phyloP scores from a whole-genome alignment of 2,113 vertebrate species.

The Crotalus horridus region DNA sequence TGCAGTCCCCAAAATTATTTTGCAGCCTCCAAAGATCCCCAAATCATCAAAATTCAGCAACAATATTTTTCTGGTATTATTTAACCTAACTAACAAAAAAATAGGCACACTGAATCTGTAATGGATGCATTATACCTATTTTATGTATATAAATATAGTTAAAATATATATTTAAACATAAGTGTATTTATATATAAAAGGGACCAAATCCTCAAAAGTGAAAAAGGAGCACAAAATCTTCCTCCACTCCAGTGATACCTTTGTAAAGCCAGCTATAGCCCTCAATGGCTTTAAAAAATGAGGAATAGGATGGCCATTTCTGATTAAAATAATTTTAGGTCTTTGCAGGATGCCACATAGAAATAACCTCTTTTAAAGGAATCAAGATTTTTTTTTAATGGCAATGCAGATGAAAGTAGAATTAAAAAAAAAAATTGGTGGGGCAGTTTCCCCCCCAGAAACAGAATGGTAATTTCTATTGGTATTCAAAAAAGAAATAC shows the following conservation, averaged over 20 bases:
- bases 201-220: not conserved
- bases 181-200: not conserved
- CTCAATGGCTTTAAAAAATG: not conserved
- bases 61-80: not conserved
- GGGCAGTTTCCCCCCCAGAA: not conserved
- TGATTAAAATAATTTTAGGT: not conserved
- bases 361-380: not conserved
- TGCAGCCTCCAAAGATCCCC: not conserved
- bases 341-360: not conserved
- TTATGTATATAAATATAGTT: not conserved
- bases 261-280: not conserved
- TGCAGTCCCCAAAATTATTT: not conserved
- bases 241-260: not conserved
- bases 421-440: not conserved
- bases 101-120: not conserved
- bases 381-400: not conserved
- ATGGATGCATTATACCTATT: not conserved
- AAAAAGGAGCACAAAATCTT: not conserved
- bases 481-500: not conserved
- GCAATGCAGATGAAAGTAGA: not conserved
- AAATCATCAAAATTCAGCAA: not conserved
- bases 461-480: not conserved
- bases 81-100: not conserved
- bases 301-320: not conserved
- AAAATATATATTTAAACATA: not conserved